Conservation (phyloP, 2,797 vertebrate species). For the Botia almorhae region DNA sequence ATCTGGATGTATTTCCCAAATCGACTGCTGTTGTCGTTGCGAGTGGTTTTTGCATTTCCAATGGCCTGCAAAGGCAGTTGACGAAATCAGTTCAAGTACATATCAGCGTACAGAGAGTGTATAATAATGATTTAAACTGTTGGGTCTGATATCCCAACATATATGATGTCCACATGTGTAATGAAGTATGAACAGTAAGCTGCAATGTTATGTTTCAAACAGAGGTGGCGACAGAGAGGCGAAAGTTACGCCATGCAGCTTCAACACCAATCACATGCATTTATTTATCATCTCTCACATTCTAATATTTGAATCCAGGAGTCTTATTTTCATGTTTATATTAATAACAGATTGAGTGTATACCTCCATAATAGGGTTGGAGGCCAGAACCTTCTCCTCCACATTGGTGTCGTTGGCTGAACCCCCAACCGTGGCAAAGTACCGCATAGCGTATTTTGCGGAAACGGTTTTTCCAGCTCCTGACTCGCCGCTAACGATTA, state of each 20-base stretch:
- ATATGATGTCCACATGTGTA: too few species aligned
- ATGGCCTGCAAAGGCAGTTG: neutral
- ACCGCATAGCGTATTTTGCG: neutral
- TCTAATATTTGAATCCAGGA: neutral
- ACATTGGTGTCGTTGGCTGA: neutral
- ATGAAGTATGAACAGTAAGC: too few species aligned
- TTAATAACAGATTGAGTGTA: neutral
- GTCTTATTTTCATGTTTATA: neutral
- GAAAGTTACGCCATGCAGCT: too few species aligned
- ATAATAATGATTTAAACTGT: too few species aligned
- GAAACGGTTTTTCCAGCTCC: neutral
- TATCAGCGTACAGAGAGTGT: too few species aligned
- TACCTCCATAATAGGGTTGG: neutral
- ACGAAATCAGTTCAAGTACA: too few species aligned
- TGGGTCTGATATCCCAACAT: too few species aligned
- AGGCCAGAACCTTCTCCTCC: neutral
- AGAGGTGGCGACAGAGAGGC: too few species aligned
- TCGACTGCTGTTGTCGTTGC: neutral
- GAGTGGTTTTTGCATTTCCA: neutral
- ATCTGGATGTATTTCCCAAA: conserved; percentile 1
- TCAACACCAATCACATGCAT: too few species aligned
- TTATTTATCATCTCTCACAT: too few species aligned
- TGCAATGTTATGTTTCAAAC: too few species aligned
- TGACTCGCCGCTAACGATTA: neutral
- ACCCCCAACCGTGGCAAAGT: neutral